A percentile compares a stretch with the other conserved stretches of the same genome.
Conservation (phyloP, 2,113 vertebrate genomes). For the Bubo scandiacus region DNA sequence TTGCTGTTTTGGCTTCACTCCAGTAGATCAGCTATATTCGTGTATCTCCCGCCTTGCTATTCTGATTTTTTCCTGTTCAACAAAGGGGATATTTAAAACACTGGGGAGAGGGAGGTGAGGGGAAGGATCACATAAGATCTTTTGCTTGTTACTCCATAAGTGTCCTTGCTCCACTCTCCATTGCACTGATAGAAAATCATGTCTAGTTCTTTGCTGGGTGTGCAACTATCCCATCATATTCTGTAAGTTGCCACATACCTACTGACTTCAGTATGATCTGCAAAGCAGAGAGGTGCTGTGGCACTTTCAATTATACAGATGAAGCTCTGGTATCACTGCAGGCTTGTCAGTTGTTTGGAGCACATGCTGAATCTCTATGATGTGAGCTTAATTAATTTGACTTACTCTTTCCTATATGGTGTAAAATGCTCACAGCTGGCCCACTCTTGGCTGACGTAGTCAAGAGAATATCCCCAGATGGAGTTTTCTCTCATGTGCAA, state of each 20-base stretch:
- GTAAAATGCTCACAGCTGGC: neutral
- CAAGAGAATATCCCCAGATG: neutral
- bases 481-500: neutral
- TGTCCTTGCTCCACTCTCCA: neutral
- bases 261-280: neutral
- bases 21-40: neutral
- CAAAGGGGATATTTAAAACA: neutral
- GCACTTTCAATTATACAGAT: slow-evolving; percentile 3
- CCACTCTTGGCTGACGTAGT: neutral
- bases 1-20: neutral
- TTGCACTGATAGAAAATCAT: neutral
- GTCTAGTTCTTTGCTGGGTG: neutral
- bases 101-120: neutral
- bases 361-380: neutral
- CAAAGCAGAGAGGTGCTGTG: neutral
- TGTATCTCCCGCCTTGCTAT: neutral
- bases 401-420: neutral
- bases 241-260: neutral
- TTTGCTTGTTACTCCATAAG: neutral
- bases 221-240: neutral
- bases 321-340: neutral
- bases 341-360: slow-evolving; percentile 41
- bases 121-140: neutral
- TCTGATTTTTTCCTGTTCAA: neutral
- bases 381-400: slow-evolving; percentile 40